Conservation (phyloP, 2,888 invertebrate genomes). For the Scaptomyza polygonia region DNA sequence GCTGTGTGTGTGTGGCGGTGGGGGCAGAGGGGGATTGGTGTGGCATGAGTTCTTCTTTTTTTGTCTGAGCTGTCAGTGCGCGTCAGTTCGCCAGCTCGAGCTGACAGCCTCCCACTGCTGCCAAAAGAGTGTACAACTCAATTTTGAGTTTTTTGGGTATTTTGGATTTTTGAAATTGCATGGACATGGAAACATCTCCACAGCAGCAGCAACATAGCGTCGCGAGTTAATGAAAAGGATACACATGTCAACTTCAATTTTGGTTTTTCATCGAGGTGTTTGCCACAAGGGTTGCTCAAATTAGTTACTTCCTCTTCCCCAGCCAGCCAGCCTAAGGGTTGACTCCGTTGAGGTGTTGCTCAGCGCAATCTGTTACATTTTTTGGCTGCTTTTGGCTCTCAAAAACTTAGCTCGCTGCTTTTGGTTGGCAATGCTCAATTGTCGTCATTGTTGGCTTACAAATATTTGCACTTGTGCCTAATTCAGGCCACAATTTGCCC, state of each 20-base stretch:
- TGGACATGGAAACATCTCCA: constrained; percentile 37
- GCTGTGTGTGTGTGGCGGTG: neutral
- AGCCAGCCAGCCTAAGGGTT: constrained; percentile 52
- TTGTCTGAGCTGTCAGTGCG: constrained; percentile 60
- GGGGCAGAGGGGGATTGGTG: neutral
- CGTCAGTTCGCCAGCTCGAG: constrained; percentile 76
- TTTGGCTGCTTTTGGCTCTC: constrained; percentile 32
- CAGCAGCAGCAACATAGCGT: constrained; percentile 45
- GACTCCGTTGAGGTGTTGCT: constrained; percentile 72
- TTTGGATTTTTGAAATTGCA: constrained; percentile 67
- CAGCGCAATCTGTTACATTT: constrained; percentile 82
- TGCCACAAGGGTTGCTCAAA: constrained; percentile 75
- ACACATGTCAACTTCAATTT: constrained; percentile 84
- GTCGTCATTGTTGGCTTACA: constrained; percentile 63
- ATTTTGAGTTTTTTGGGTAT: constrained; percentile 70
- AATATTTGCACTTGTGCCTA: constrained; percentile 73
- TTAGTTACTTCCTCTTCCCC: constrained; percentile 69
- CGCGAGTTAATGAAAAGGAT: constrained; percentile 84
- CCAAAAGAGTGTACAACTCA: constrained; percentile 73
- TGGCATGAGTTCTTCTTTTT: neutral
- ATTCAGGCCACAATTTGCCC: constrained; percentile 64
- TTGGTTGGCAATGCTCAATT: constrained; percentile 32
- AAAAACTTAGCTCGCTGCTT: constrained; percentile 9
- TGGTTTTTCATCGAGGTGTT: constrained; percentile 60
- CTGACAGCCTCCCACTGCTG: constrained; percentile 68